Evolutionary conservation across 2,113 vertebrate genomes (phyloP).

Genomic region (Natator depressus): DNA sequence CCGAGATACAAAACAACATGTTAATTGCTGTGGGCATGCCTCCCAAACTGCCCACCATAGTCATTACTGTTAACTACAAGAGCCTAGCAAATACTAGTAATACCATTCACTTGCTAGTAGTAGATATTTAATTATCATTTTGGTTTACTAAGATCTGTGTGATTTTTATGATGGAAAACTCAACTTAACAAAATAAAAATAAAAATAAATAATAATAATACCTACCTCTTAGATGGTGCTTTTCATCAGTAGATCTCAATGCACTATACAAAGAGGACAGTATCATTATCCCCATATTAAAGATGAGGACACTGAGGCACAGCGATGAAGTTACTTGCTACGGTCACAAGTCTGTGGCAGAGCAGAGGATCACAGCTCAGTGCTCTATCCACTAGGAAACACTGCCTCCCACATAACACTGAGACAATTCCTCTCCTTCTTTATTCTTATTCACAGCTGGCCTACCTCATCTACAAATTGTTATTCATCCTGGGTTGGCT

Average conservation of each 20-base stretch:
- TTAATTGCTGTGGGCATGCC: background rate
- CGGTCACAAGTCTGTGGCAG: no score
- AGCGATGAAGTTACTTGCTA: no score
- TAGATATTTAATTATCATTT: background rate
- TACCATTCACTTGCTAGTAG: background rate
- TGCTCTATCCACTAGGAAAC: background rate
- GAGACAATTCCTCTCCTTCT: background rate
- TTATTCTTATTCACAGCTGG: background rate
- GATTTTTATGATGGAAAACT: slow-evolving; percentile 13
- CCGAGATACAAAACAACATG: background rate
- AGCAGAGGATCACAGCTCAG: no score
- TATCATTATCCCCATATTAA: background rate
- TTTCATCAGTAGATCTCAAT: background rate
- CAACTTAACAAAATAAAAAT: background rate
- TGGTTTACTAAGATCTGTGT: background rate
- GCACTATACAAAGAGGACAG: background rate
- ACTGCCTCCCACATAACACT: background rate
- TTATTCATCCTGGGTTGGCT: no score
- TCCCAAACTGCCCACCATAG: background rate
- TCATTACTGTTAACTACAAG: background rate
- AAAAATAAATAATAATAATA: background rate
- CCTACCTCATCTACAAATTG: no score
- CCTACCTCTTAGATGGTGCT: background rate
- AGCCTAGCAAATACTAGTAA: background rate
- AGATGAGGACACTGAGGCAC: background rate